Base-by-base conservation (phyloP, 1,140 invertebrate genomes). In the Trichonephila clavipes region DNA sequence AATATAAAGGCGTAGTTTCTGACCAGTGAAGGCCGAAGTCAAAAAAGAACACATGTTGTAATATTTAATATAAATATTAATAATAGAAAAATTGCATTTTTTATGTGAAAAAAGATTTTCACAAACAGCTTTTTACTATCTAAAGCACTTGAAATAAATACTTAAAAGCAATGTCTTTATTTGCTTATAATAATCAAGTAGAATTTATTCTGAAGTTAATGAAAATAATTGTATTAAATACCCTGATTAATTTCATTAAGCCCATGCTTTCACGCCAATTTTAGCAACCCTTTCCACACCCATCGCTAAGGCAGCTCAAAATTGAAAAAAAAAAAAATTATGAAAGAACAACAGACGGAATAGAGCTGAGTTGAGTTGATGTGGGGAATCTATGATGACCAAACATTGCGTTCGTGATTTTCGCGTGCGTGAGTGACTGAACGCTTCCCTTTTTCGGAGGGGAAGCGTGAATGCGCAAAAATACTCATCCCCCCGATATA, bases 401-500 rank as follows among this genome's bases (percentile, higher is more conserved):
- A 77, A 77, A 77, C 72, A 34, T 19, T 40, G 24, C 28, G 19
- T 90, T 83, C 91, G 83, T 92, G 91, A 92, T 87, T 92, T 87
- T 92, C 24, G 83, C 83, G 91, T 92, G 91, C 91, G 82, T 87
- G 91, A 92, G 82, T 34, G 44, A 72, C n/a, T 59, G 83, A 85
- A 24, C 51, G 58, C 83, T 77, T 77, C 58, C 83, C 51, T 59
- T 16, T 59, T n/a, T 58, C 21, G 24, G 83, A 59, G 83, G 66
- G 83, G 91, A 92, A 92, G 91, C 91, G 91, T 92, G 91, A 92
- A 92, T 64, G 82, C 91, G 91, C 91, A 92, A 92, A 92, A 92
- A 59, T 34, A 34, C 69, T 51, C 51, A 2, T 19, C 58, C 82
- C 72, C 28, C 86, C n/a, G 6, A 59, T 83, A 83, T 87, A 92